Conservation (phyloP, 35 echinoderm and acorn worm genomes). For the Ptychodera flava region DNA sequence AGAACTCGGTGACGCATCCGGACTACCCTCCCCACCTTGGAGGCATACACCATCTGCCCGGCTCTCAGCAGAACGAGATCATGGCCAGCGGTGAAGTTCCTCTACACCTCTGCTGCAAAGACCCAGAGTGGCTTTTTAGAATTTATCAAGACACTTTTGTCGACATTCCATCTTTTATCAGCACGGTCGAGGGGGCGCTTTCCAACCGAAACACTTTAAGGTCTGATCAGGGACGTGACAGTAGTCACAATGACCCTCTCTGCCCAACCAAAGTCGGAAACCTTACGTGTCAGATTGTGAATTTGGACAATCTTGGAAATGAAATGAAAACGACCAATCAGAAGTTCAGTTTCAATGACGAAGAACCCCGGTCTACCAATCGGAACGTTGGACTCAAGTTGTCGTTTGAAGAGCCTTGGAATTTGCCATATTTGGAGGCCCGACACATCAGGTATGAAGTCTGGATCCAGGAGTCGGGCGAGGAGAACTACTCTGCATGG, state of each 20-base stretch:
- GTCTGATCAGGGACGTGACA: not conserved
- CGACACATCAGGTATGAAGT: constrained; percentile 55
- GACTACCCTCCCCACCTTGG: constrained; percentile 53
- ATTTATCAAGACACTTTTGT: constrained; percentile 92
- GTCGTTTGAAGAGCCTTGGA: constrained; percentile 77
- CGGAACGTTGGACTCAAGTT: constrained; percentile 5
- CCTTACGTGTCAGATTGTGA: constrained; percentile 14
- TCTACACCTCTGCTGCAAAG: constrained; percentile 73
- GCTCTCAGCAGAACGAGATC: constrained; percentile 44
- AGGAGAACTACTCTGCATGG: constrained; percentile 30
- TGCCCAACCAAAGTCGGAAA: constrained; percentile 24
- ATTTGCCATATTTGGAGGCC: constrained; percentile 36
- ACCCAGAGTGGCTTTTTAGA: constrained; percentile 87
- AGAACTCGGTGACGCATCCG: constrained; percentile 54
- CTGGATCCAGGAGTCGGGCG: constrained; percentile 53
- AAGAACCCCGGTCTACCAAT: not conserved
- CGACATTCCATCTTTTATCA: constrained; percentile 52
- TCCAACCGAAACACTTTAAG: not conserved
- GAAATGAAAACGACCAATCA: not conserved
- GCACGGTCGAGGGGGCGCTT: constrained; percentile 2
- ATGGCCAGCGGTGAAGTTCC: constrained; percentile 58
- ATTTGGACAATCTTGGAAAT: not conserved
- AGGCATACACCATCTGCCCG: constrained; percentile 61
- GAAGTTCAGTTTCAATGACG: not conserved
- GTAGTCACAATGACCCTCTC: not conserved